Percentiles rank a stretch among this genome's conserved stretches.
Conservation (phyloP, 2,113 vertebrate genomes). For the Eulemur rufifrons region DNA sequence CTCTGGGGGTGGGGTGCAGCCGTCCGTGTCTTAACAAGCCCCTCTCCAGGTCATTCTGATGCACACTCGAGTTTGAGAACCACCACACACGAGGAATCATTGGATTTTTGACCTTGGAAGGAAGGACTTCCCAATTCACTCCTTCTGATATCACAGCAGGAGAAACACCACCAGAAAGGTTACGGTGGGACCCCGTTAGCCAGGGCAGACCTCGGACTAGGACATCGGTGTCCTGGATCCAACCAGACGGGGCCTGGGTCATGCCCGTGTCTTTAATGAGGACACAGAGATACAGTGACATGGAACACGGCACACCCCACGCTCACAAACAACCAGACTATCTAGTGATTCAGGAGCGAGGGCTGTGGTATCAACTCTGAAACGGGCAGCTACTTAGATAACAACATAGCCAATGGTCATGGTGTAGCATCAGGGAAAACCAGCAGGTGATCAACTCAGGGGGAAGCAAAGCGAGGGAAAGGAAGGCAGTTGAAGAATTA, state of each 20-base stretch:
- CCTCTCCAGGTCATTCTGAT: no score
- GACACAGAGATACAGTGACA: neutral
- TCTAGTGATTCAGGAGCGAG: neutral
- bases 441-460: no score
- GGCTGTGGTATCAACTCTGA: neutral
- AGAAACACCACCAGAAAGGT: neutral
- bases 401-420: rapidly evolving
- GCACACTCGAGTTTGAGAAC: rapidly evolving
- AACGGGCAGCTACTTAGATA: neutral
- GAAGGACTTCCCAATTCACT: neutral
- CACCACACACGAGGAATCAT: rapidly evolving
- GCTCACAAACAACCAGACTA: neutral
- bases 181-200: neutral
- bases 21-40: neutral
- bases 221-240: neutral
- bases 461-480: neutral
- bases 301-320: no score
- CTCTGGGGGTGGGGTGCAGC: neutral
- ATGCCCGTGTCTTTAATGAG: neutral
- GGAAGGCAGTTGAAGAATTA: neutral
- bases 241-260: neutral
- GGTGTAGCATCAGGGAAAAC: neutral
- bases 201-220: neutral
- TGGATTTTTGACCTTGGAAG: neutral
- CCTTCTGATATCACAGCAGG: neutral